Conservation (phyloP, 2,888 invertebrate species). For the Bugula neritina region DNA sequence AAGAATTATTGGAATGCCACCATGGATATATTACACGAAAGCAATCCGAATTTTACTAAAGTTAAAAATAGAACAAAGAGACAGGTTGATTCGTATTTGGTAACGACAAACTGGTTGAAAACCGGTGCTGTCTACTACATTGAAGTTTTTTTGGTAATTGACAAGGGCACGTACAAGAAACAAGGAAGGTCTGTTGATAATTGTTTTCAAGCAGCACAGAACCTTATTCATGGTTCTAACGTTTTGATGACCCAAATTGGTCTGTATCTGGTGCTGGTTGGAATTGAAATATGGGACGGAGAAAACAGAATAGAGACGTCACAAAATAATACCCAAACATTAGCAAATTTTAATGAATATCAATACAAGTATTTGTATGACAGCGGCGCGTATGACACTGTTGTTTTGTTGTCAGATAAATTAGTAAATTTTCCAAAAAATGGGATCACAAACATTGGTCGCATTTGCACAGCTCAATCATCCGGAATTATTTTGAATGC, state of each 20-base stretch:
- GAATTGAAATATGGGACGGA: neutral
- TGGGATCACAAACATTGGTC: neutral
- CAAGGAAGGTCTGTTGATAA: neutral
- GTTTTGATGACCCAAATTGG: neutral
- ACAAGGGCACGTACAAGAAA: neutral
- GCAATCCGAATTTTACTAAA: no score
- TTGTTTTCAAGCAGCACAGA: neutral
- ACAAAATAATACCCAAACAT: neutral
- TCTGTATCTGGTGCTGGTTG: neutral
- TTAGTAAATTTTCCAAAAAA: neutral
- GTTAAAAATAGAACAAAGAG: no score
- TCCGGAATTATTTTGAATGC: neutral
- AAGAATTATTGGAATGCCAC: no score
- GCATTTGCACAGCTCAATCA: neutral
- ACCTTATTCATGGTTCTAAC: neutral
- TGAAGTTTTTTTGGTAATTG: neutral
- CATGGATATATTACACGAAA: no score
- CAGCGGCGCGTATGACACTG: neutral
- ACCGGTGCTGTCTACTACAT: no score
- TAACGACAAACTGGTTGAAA: no score
- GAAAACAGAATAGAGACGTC: neutral
- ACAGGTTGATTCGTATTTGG: no score
- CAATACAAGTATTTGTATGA: neutral
- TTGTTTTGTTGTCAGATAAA: neutral
- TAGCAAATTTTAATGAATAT: neutral